These are phyloP conservation scores for Drosophila jambulina DNA, from an alignment of 1,140 invertebrate genomes.

Conservation along the genomic window DNA sequence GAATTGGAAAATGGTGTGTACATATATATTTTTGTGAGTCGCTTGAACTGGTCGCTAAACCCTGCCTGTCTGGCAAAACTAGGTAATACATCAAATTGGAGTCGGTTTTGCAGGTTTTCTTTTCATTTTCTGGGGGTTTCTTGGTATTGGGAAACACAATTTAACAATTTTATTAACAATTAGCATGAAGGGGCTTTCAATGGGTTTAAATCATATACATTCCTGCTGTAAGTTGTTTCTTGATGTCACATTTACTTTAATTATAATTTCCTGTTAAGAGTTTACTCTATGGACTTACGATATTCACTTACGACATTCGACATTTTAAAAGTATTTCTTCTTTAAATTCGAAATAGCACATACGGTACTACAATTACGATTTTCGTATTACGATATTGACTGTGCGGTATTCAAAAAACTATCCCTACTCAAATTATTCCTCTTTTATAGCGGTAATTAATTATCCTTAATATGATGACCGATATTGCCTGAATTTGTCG, in stretches of 20 bases:
- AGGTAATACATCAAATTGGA: slow-evolving; percentile 6
- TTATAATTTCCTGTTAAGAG: background rate
- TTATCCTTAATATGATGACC: background rate
- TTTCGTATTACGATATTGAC: background rate
- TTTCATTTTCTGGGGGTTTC: background rate
- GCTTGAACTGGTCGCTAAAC: slow-evolving; percentile 72
- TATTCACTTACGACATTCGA: background rate
- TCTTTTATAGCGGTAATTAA: background rate
- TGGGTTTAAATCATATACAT: background rate
- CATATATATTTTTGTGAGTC: slow-evolving; percentile 46
- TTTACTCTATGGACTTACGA: background rate
- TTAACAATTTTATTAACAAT: background rate
- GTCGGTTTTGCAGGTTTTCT: background rate
- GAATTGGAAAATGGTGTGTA: slow-evolving; percentile 48
- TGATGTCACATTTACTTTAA: background rate
- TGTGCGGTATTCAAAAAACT: background rate
- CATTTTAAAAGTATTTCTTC: too few species aligned
- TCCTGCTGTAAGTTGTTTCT: background rate
- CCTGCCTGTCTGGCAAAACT: slow-evolving; percentile 6
- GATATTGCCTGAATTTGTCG: slow-evolving; percentile 9
- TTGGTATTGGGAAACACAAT: background rate
- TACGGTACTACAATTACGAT: background rate
- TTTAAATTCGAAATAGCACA: background rate
- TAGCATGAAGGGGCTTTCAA: background rate
- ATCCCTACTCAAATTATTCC: too few species aligned